phyloP scores from a whole-genome alignment of 2,113 vertebrate genomes.

The Rhabdomys dilectus region DNA sequence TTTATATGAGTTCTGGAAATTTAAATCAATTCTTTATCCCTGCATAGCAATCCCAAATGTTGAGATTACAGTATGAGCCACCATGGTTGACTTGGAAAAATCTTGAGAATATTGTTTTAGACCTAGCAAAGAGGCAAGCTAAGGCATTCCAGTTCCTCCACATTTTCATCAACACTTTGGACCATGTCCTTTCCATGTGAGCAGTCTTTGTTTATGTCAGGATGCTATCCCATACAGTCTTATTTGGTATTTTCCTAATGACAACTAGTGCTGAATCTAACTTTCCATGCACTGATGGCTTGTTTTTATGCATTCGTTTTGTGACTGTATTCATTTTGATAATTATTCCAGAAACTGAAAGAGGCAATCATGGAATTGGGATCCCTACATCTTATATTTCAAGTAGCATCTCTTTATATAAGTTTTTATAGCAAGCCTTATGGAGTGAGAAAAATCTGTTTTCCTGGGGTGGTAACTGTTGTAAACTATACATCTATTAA shows the following conservation, averaged over 20 bases:
- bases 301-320: neutral
- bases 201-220: neutral
- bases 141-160: neutral
- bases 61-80: neutral
- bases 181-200: neutral
- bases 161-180: neutral
- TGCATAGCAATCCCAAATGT: neutral
- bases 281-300: neutral
- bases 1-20: neutral
- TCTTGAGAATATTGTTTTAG: neutral
- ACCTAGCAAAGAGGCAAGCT: neutral
- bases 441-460: neutral
- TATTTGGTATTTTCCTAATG: neutral
- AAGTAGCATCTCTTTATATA: neutral
- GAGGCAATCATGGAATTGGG: neutral
- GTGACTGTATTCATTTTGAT: slow-evolving; percentile 37
- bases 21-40: neutral
- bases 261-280: neutral
- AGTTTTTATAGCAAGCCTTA: neutral
- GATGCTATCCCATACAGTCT: neutral
- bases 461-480: neutral
- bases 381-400: neutral
- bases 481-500: neutral
- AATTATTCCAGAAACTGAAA: slow-evolving; percentile 47
- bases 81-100: neutral